Conservation (phyloP, 1,140 invertebrate species). For the Copidosoma floridanum region DNA sequence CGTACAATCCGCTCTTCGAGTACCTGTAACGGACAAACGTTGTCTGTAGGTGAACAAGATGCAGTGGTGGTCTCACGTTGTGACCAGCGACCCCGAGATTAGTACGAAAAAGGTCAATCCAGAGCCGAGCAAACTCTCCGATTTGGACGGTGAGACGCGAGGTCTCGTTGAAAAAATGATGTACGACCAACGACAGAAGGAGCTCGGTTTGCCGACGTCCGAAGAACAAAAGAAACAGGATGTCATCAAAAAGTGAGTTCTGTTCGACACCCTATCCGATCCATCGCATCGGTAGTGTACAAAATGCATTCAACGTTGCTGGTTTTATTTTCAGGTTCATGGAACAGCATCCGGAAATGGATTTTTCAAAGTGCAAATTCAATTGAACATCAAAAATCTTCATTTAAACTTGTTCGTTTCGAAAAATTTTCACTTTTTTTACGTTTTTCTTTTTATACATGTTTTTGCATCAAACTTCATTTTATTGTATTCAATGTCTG, state of each 20-base stretch:
- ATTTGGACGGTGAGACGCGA: constrained; percentile 96
- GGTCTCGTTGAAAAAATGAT: constrained; percentile 99
- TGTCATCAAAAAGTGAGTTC: constrained; percentile 87
- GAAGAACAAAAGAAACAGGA: constrained; percentile 99
- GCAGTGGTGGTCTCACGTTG: constrained; percentile 96
- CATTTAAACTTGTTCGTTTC: too few relatives aligned
- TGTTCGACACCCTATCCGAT: too few relatives aligned
- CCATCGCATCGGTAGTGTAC: too few relatives aligned
- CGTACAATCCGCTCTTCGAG: too few relatives aligned
- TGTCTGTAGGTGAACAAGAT: constrained; percentile 94
- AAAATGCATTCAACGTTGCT: neutral
- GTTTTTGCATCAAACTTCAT: too few relatives aligned
- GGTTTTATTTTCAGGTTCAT: constrained; percentile 78
- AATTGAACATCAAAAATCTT: constrained; percentile 73
- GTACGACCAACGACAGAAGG: constrained; percentile 97
- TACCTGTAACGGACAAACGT: too few relatives aligned
- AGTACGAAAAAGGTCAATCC: constrained; percentile 98
- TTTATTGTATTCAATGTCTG: too few relatives aligned
- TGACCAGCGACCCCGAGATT: constrained; percentile 92
- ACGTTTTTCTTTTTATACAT: too few relatives aligned
- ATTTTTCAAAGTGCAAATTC: constrained; percentile 99
- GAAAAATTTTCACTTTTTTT: too few relatives aligned
- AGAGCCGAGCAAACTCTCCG: constrained; percentile 96
- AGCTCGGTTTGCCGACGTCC: constrained; percentile 94
- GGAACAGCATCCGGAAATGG: constrained; percentile 99